These are phyloP conservation scores for Diarsia mendica DNA, from an alignment of 2,888 invertebrate genomes.

Conservation along the genomic window DNA sequence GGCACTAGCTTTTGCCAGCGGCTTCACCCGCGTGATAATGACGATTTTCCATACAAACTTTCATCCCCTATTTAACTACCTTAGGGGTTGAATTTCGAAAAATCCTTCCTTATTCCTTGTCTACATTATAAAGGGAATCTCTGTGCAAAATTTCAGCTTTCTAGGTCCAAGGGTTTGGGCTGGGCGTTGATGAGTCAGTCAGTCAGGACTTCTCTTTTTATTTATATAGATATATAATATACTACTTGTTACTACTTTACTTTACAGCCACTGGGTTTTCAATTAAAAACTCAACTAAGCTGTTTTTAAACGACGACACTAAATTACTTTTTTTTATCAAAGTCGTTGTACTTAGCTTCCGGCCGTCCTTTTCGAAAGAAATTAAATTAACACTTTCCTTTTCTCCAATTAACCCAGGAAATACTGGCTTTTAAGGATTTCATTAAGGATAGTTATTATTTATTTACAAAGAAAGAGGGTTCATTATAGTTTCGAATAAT, in stretches of 20 bases:
- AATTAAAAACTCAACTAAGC: neutral
- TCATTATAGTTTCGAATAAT: neutral
- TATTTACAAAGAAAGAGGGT: neutral
- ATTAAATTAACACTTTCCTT: neutral
- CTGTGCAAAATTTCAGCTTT: too few species aligned
- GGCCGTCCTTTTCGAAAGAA: slow-evolving; percentile 5
- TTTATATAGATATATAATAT: too few species aligned
- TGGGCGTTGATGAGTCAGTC: too few species aligned
- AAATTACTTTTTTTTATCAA: neutral
- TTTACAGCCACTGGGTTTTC: neutral
- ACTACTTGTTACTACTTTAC: neutral
- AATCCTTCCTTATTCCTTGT: too few species aligned
- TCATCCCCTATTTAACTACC: too few species aligned
- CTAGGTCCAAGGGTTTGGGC: too few species aligned
- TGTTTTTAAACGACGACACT: neutral
- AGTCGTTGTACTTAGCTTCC: neutral
- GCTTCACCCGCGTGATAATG: too few species aligned
- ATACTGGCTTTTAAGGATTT: neutral
- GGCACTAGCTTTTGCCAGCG: too few species aligned
- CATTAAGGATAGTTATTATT: neutral
- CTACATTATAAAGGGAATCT: too few species aligned
- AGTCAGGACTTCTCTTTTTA: too few species aligned
- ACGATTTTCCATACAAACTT: too few species aligned
- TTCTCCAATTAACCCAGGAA: slow-evolving; percentile 1
- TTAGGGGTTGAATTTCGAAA: too few species aligned